Conservation (phyloP, 2,797 vertebrate genomes). For the Enteromius argenteus region DNA sequence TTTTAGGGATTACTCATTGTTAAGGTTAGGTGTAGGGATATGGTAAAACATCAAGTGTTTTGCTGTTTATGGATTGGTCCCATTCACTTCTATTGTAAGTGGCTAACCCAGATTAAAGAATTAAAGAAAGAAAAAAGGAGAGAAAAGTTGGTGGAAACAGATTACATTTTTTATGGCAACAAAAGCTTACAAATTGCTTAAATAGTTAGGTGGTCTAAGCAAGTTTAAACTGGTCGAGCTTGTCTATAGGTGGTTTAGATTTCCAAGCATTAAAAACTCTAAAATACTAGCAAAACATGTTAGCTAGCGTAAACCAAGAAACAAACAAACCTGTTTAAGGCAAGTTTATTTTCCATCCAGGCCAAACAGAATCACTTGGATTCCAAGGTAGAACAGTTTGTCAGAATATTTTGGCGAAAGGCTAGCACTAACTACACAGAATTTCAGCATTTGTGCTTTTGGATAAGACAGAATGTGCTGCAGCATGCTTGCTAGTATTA, state of each 20-base stretch:
- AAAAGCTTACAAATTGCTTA: background rate
- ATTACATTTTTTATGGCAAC: background rate
- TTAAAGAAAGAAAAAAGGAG: background rate
- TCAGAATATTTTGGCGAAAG: background rate
- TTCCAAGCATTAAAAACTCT: background rate
- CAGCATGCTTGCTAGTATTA: slow-evolving; percentile 47
- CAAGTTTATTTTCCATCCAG: background rate
- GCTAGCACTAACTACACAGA: background rate
- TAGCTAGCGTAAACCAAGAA: background rate
- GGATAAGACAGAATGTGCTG: slow-evolving; percentile 5
- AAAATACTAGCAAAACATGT: background rate
- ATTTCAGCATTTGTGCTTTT: background rate
- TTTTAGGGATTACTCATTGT: too few relatives aligned
- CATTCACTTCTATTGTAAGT: background rate
- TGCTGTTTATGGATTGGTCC: background rate
- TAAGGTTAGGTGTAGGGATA: too few relatives aligned
- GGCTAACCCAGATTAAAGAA: background rate
- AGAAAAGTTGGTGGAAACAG: background rate
- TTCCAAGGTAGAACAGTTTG: background rate
- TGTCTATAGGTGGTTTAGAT: background rate
- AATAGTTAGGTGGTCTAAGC: background rate
- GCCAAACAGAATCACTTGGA: background rate
- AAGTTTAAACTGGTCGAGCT: too few relatives aligned
- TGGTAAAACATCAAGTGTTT: too few relatives aligned
- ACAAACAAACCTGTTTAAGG: background rate